These are phyloP conservation scores for Melanitta fusca DNA, from an alignment of 2,797 vertebrate genomes.

Conservation along the genomic window DNA sequence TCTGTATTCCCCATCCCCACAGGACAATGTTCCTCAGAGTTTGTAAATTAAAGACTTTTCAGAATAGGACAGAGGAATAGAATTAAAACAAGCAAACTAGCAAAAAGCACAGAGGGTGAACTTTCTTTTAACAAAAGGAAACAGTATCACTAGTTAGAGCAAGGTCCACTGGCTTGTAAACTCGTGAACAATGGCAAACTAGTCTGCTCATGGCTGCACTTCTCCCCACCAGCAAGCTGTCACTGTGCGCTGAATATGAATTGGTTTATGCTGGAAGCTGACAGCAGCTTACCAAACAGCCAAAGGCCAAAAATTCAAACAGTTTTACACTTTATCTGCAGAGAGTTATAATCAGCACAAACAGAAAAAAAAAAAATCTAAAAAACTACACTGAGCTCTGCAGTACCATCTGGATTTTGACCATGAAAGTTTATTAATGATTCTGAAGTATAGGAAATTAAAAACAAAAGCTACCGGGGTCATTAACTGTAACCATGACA, in stretches of 20 bases:
- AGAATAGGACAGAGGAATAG: neutral
- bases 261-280: neutral
- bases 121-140: neutral
- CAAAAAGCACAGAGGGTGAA: neutral
- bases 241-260: neutral
- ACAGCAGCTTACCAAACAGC: conserved; percentile 44
- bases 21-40: neutral
- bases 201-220: neutral
- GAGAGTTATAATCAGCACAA: conserved; percentile 40
- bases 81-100: neutral
- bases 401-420: conserved; percentile 54
- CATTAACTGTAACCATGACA: neutral
- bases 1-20: neutral
- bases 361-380: neutral
- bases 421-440: conserved; percentile 10
- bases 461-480: neutral
- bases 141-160: neutral
- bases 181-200: neutral
- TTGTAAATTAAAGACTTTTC: neutral
- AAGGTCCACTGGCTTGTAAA: neutral
- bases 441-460: conserved; percentile 29
- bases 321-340: conserved; percentile 36
- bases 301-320: conserved; percentile 61
- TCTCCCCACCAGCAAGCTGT: neutral
- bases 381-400: neutral